A percentile compares a stretch with the other conserved stretches of the same genome.
Evolutionary conservation across 2,113 vertebrate genomes (phyloP).

Genomic region (Calypte anna): DNA sequence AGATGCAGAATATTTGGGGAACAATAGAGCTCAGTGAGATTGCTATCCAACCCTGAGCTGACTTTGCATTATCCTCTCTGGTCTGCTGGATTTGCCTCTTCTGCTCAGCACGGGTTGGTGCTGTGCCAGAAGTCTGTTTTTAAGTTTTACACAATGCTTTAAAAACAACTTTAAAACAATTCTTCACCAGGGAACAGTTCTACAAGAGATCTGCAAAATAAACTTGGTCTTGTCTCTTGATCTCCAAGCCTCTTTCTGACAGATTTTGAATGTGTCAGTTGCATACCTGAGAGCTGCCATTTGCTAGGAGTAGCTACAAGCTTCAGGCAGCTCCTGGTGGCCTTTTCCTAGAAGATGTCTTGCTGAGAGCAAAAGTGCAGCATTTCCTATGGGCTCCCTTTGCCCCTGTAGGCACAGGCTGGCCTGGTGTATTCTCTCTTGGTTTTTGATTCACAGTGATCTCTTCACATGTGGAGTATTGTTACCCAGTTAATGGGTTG

Average conservation of each 20-base stretch:
- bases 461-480: not conserved
- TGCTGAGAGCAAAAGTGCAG: not conserved
- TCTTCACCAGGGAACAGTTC: conserved; percentile 9
- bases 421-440: not conserved
- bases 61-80: not conserved
- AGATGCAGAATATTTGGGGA: not conserved
- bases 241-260: not conserved
- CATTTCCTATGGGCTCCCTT: not conserved
- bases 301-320: not conserved
- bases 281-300: not conserved
- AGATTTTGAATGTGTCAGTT: not conserved
- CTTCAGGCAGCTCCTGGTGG: not conserved
- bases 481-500: not conserved
- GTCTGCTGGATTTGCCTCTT: conserved; percentile 16
- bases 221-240: not conserved
- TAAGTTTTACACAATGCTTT: not conserved
- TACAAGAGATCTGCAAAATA: not conserved
- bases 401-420: not conserved
- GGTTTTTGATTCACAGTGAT: not conserved
- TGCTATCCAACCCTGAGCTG: not conserved
- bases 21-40: not conserved
- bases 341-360: not conserved
- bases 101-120: conserved; percentile 21
- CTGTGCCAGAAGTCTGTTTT: conserved; percentile 49
- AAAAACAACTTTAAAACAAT: not conserved